Conservation (phyloP, 2,113 vertebrate genomes). For the Protobothrops mucrosquamatus region DNA sequence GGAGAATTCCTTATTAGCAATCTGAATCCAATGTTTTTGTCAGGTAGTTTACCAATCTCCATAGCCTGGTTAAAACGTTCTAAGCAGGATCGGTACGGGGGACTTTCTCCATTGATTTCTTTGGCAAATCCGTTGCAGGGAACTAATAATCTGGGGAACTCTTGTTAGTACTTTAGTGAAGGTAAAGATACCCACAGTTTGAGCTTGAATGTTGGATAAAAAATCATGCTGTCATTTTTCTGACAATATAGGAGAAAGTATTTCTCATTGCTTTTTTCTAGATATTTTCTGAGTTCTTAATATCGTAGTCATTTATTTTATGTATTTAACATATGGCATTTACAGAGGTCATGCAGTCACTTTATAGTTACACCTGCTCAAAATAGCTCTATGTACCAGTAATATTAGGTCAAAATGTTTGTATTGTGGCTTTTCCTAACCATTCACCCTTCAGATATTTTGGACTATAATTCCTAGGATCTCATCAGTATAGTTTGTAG, state of each 20-base stretch:
- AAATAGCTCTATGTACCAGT: not conserved
- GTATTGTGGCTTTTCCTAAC: not conserved
- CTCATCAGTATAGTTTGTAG: not conserved
- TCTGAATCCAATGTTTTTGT: constrained; percentile 43
- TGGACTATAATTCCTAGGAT: not conserved
- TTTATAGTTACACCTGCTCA: not conserved
- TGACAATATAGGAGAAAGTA: not conserved
- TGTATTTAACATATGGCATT: not conserved
- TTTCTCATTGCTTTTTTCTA: not conserved
- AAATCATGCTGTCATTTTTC: not conserved
- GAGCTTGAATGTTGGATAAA: not conserved
- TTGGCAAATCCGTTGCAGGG: constrained; percentile 1
- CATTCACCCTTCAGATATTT: not conserved
- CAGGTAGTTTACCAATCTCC: constrained; percentile 49
- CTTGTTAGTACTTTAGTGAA: not conserved
- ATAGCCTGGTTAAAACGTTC: constrained; percentile 34
- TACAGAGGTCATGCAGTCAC: not conserved
- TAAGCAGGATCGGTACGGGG: not conserved
- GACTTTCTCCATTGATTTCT: not conserved
- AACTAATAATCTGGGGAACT: not conserved
- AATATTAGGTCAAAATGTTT: not conserved
- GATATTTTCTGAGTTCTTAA: not conserved
- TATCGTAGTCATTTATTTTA: not conserved
- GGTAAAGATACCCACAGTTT: not conserved
- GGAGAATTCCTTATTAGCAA: constrained; percentile 60